phyloP scores from a whole-genome alignment of 2,888 invertebrate genomes.

The Rotaria magnacalcarata region DNA sequence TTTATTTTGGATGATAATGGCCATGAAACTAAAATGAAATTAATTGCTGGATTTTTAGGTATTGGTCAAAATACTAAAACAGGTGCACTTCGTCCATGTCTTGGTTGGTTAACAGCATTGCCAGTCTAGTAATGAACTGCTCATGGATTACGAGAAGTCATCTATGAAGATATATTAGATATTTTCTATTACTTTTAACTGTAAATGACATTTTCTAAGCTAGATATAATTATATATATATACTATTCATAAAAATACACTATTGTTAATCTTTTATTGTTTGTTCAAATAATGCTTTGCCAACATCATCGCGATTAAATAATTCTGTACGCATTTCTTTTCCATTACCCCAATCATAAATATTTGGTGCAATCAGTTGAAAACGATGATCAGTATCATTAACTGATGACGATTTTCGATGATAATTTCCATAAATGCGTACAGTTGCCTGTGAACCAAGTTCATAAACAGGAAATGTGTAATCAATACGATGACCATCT shows the following conservation, averaged over 20 bases:
- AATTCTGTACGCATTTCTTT: neutral
- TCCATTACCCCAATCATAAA: constrained; percentile 34
- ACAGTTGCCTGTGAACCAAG: neutral
- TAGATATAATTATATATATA: neutral
- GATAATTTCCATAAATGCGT: constrained; percentile 28
- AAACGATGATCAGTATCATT: neutral
- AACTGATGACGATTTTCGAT: neutral
- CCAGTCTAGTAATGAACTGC: neutral
- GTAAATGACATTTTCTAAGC: neutral
- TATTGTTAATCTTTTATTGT: constrained; percentile 1
- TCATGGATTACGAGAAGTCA: too few species aligned
- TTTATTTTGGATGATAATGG: neutral
- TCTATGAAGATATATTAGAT: too few species aligned
- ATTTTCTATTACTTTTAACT: neutral
- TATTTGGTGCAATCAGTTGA: constrained; percentile 4
- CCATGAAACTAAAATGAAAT: constrained; percentile 1
- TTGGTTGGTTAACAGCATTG: neutral
- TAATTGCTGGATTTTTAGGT: constrained; percentile 11
- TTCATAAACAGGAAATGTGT: constrained; percentile 32
- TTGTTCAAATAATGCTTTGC: constrained; percentile 34
- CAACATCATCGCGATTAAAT: constrained; percentile 2
- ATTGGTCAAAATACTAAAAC: neutral
- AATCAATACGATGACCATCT: neutral
- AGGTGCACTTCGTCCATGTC: neutral
- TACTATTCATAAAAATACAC: too few species aligned